These are phyloP conservation scores for Zophobas morio DNA, from an alignment of 1,140 invertebrate species.

Conservation along the genomic window DNA sequence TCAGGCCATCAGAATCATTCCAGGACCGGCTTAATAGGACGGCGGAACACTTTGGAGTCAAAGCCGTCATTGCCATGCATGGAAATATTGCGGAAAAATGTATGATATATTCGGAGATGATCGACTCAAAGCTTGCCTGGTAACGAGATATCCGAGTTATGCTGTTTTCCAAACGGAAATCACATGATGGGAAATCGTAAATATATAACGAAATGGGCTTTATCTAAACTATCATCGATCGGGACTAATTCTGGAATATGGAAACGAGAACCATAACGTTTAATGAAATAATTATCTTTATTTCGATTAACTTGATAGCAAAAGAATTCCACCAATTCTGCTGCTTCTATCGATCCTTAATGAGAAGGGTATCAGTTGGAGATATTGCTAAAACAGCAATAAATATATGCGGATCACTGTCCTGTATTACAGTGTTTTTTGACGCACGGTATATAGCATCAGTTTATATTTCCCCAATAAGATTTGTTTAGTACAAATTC, in stretches of 20 bases:
- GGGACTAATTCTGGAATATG: not conserved
- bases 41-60: conserved; percentile 31
- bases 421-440: no score
- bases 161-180: conserved; percentile 13
- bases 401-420: no score
- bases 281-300: no score
- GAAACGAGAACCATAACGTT: no score
- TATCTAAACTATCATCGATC: not conserved
- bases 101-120: conserved; percentile 28
- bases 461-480: no score
- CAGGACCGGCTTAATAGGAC: conserved; percentile 39
- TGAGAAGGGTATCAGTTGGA: no score
- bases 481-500: no score
- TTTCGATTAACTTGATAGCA: no score
- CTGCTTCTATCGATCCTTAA: no score
- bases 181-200: not conserved
- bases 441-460: no score
- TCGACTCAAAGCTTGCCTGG: conserved; percentile 6
- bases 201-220: not conserved
- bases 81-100: conserved; percentile 36
- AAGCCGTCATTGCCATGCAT: conserved; percentile 39
- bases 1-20: conserved; percentile 37
- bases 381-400: no score
- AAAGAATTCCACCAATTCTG: no score
- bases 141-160: conserved; percentile 15